Evolutionary conservation across 2,888 invertebrate species (phyloP).

Genomic region (Drosophila anomalata): DNA sequence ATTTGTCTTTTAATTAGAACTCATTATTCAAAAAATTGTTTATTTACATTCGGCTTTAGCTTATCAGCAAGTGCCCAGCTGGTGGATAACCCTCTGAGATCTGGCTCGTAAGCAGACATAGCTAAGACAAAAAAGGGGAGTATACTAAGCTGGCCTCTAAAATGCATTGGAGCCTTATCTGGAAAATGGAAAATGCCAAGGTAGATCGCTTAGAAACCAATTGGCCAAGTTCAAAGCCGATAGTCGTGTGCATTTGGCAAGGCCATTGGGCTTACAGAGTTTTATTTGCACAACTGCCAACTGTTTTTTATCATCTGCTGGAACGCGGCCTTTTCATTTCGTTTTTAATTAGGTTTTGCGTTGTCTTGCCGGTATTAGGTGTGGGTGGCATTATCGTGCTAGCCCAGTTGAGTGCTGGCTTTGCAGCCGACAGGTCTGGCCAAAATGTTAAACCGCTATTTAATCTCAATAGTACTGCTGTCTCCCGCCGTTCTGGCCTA

Average conservation of each 20-base stretch:
- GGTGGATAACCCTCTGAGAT: conserved; percentile 30
- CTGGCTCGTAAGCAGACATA: background rate
- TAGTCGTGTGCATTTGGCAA: conserved; percentile 51
- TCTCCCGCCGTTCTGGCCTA: conserved; percentile 48
- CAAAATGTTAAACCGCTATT: conserved; percentile 46
- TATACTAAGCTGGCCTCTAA: background rate
- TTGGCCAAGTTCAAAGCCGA: conserved; percentile 69
- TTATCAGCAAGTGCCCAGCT: conserved; percentile 42
- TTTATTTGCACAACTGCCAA: conserved; percentile 66
- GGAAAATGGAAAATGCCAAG: conserved; percentile 17
- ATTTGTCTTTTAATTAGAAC: conserved; percentile 58
- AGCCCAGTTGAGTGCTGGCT: conserved; percentile 60
- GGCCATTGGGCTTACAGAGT: conserved; percentile 26
- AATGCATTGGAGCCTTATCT: conserved; percentile 33
- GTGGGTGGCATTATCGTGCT: conserved; percentile 30
- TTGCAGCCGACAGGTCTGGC: conserved; percentile 28
- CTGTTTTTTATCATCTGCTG: conserved; percentile 77
- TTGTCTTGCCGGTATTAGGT: conserved; percentile 52
- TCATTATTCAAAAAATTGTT: conserved; percentile 49
- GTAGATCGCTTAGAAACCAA: background rate
- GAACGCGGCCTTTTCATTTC: conserved; percentile 28
- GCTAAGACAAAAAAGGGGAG: too few relatives aligned
- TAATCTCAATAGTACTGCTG: conserved; percentile 47
- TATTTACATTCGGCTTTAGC: conserved; percentile 46
- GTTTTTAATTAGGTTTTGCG: conserved; percentile 42